phyloP scores from a whole-genome alignment of 2,113 vertebrate genomes.

The Vanacampus margaritifer region DNA sequence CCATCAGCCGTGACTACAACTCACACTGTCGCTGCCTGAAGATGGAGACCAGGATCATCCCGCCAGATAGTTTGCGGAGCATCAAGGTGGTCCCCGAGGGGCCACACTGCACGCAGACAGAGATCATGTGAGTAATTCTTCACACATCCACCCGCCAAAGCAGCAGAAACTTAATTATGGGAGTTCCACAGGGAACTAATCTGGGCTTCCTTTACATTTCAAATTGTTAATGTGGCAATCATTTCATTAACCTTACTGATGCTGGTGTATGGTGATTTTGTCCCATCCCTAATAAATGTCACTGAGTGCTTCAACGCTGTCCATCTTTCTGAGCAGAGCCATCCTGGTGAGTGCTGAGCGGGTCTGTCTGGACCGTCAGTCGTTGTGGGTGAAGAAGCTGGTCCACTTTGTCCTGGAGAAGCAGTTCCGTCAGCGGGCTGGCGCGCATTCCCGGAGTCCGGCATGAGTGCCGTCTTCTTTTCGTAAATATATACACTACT shows the following conservation, averaged over 20 bases:
- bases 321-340: constrained; percentile 49
- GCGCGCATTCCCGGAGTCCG: neutral
- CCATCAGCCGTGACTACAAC: constrained; percentile 63
- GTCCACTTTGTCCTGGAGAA: constrained; percentile 58
- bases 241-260: too few species aligned
- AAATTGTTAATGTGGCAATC: neutral
- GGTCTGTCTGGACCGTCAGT: constrained; percentile 67
- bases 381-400: constrained; percentile 71
- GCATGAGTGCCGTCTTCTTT: neutral
- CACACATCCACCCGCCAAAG: too few species aligned
- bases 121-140: constrained; percentile 69
- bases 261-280: neutral
- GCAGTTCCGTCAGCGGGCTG: constrained; percentile 3
- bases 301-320: too few species aligned
- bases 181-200: neutral
- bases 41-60: constrained; percentile 71
- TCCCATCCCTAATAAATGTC: neutral
- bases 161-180: neutral
- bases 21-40: constrained; percentile 65
- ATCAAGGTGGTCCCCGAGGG: constrained; percentile 66
- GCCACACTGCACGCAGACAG: constrained; percentile 58
- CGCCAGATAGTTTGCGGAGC: constrained; percentile 57
- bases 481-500: too few species aligned
- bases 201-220: neutral
- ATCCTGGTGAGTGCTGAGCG: constrained; percentile 58